Conservation (phyloP, 1,140 invertebrate species). For the Holotrichia oblita region DNA sequence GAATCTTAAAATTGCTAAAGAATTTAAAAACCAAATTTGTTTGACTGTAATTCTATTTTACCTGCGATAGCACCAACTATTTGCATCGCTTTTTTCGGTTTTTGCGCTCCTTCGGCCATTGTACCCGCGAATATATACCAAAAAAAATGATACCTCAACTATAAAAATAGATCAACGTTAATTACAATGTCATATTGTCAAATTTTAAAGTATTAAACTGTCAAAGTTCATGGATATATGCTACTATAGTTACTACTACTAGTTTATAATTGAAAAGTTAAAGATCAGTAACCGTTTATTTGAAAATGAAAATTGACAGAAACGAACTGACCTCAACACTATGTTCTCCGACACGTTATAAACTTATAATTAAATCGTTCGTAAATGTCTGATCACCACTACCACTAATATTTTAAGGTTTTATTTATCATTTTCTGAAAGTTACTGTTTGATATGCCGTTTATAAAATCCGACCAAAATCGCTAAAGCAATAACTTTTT, state of each 20-base stretch:
- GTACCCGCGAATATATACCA: neutral
- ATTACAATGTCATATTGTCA: neutral
- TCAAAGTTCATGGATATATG: neutral
- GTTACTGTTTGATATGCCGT: no score
- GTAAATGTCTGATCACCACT: no score
- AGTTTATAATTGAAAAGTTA: no score
- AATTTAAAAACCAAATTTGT: neutral
- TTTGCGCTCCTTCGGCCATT: slow-evolving; percentile 8
- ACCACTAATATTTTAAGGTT: no score
- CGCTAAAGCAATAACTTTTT: no score
- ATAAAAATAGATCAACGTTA: neutral
- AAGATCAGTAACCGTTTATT: no score
- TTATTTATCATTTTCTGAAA: no score
- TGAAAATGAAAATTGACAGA: no score
- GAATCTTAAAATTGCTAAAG: neutral
- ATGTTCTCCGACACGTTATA: no score
- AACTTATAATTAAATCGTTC: no score
- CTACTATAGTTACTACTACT: neutral
- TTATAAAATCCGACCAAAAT: no score
- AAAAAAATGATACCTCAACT: neutral
- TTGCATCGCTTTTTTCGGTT: slow-evolving; percentile 16
- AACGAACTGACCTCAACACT: no score
- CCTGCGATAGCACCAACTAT: slow-evolving; percentile 26
- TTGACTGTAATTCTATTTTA: neutral
- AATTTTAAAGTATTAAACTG: neutral